phyloP scores from a whole-genome alignment of 2,113 vertebrate species.

The Numenius arquata region DNA sequence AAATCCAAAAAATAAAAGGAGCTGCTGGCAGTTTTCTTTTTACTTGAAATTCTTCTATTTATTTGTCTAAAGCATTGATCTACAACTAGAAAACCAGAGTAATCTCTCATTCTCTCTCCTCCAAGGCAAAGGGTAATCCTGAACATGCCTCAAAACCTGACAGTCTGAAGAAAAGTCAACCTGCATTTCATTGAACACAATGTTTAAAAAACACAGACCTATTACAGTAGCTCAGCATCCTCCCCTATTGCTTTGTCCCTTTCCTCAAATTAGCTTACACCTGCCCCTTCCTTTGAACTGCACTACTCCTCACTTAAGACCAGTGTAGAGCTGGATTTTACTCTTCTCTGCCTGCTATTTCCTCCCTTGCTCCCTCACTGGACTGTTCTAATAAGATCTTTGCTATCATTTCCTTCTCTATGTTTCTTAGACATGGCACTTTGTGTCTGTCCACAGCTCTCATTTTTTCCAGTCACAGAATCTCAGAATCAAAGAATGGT shows the following conservation, averaged over 20 bases:
- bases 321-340: background rate
- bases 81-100: background rate
- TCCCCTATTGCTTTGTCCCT: background rate
- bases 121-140: background rate
- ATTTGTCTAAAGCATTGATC: conserved; percentile 9
- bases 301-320: background rate
- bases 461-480: background rate
- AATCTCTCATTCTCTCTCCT: background rate
- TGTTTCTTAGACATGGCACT: background rate
- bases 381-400: background rate
- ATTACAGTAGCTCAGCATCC: background rate
- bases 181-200: background rate
- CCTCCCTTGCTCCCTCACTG: background rate
- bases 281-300: background rate
- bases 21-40: background rate
- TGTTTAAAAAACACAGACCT: background rate
- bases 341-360: background rate
- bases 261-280: background rate
- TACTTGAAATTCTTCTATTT: background rate
- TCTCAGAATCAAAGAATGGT: background rate
- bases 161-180: background rate
- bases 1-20: background rate
- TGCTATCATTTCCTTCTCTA: background rate
- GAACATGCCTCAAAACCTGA: background rate
- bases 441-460: background rate